Percentiles rank a stretch among this genome's conserved stretches.
phyloP scores from a whole-genome alignment of 2,113 vertebrate genomes.

The Gymnarchus niloticus region DNA sequence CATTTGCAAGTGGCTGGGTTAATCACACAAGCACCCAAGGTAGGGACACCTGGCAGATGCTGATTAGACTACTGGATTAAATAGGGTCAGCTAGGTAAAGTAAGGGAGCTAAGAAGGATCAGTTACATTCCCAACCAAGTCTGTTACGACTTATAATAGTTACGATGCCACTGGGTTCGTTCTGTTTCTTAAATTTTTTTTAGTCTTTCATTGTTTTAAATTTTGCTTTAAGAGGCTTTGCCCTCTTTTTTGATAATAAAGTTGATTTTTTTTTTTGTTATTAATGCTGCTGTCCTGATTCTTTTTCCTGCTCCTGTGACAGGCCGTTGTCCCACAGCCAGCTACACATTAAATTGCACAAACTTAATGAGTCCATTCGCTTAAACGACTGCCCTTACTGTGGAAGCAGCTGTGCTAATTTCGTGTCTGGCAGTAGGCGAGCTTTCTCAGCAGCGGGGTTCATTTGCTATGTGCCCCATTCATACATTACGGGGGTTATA shows the following conservation, averaged over 20 bases:
- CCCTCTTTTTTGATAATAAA: no score
- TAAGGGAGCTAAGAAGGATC: neutral
- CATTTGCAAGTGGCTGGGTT: neutral
- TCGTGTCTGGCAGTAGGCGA: neutral
- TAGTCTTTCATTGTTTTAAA: no score
- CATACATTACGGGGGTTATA: neutral
- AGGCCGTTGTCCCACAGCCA: neutral
- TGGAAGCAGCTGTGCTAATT: neutral
- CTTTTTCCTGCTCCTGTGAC: neutral
- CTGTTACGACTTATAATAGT: no score
- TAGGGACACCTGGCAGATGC: neutral
- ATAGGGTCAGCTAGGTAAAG: neutral
- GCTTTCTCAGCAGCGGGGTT: neutral
- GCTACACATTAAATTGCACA: neutral
- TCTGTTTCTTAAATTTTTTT: no score
- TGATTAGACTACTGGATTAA: neutral
- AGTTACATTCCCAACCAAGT: neutral
- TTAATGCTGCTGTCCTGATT: neutral
- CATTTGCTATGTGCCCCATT: neutral
- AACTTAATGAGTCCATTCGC: neutral
- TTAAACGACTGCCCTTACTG: neutral
- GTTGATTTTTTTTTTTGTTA: no score
- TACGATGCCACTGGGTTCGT: no score
- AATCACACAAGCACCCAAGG: neutral
- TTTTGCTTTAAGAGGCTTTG: no score